A percentile compares a stretch with the other conserved stretches of the same genome.
phyloP scores from a whole-genome alignment of 1,140 invertebrate species.

The Aricia agestis region DNA sequence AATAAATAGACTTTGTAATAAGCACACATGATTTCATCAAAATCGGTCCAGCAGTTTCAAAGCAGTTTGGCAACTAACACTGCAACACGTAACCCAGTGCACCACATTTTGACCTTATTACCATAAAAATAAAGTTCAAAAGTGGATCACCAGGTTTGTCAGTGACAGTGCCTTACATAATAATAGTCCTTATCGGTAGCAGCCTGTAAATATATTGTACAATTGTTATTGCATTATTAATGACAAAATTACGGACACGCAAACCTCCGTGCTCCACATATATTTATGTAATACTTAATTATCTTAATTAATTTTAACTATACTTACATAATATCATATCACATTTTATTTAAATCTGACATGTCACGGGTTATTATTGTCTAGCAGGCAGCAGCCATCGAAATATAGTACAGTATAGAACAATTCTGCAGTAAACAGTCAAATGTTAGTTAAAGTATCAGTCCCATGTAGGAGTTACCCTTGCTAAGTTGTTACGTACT shows the following conservation, averaged over 20 bases:
- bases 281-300: not conserved
- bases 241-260: not conserved
- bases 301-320: not conserved
- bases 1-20: no score
- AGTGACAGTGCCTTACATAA: not conserved
- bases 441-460: no score
- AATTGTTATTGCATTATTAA: constrained; percentile 11
- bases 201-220: not conserved
- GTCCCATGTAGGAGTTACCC: no score
- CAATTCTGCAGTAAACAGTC: no score
- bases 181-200: not conserved
- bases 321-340: not conserved
- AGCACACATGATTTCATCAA: no score
- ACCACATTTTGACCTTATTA: not conserved
- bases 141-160: not conserved
- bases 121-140: not conserved
- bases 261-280: not conserved
- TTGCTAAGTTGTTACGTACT: no score
- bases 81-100: no score
- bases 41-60: not conserved
- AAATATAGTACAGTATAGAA: no score
- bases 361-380: not conserved
- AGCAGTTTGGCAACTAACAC: not conserved
- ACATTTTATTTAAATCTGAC: not conserved
- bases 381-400: not conserved